These are phyloP conservation scores for Thaleichthys pacificus DNA, from an alignment of 2,797 vertebrate genomes.

Conservation along the genomic window DNA sequence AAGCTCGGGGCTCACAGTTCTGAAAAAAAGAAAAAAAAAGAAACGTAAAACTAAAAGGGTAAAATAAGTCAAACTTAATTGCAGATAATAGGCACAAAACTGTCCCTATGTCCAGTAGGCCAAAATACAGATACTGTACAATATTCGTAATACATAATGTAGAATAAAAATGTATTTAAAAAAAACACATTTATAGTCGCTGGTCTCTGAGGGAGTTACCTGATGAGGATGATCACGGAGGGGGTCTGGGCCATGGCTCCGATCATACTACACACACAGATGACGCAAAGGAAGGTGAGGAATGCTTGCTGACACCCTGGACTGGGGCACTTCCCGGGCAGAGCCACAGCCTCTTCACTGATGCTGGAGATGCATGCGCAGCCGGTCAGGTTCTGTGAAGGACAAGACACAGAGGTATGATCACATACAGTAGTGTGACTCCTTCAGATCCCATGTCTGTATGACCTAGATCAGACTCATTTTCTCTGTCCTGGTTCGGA, in stretches of 20 bases:
- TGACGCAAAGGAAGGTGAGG: constrained; percentile 95
- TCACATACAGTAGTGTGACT: not conserved
- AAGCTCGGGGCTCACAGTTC: constrained; percentile 95
- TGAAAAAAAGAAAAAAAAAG: constrained; percentile 56
- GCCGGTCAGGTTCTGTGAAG: constrained; percentile 87
- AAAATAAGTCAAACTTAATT: not conserved
- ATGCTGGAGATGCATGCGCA: constrained; percentile 84
- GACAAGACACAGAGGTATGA: not conserved
- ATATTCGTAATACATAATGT: not conserved
- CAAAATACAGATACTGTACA: too few relatives aligned
- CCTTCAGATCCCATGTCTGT: not conserved
- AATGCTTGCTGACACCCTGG: constrained; percentile 96
- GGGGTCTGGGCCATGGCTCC: constrained; percentile 98
- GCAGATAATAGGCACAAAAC: not conserved
- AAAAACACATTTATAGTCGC: not conserved
- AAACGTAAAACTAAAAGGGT: constrained; percentile 1
- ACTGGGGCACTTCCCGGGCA: constrained; percentile 93
- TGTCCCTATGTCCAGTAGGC: not conserved
- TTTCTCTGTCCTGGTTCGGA: not conserved
- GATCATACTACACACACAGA: constrained; percentile 98
- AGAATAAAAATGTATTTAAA: not conserved
- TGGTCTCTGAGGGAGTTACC: constrained; percentile 59
- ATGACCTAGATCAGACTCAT: not conserved
- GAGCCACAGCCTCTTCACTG: constrained; percentile 83
- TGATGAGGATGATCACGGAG: constrained; percentile 96